Conservation (phyloP, 1,140 invertebrate genomes). For the Drosophila rufa region DNA sequence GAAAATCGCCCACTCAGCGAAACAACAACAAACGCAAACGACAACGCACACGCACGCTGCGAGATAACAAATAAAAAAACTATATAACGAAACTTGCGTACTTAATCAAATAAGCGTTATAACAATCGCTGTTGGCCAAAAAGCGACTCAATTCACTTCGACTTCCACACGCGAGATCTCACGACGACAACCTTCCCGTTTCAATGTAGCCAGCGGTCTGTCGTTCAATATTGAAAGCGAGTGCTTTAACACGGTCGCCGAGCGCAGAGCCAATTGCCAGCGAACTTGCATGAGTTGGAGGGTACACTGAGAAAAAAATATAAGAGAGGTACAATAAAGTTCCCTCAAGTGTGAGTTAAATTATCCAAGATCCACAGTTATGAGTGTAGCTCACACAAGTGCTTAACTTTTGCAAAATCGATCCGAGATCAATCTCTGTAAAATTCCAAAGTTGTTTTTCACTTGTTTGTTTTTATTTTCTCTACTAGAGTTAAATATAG, state of each 20-base stretch:
- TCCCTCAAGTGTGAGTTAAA: background rate
- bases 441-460: no score
- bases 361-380: no score
- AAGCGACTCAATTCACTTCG: slow-evolving; percentile 27
- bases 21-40: slow-evolving; percentile 36
- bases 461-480: no score
- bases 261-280: slow-evolving; percentile 5
- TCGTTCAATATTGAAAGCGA: slow-evolving; percentile 24
- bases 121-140: slow-evolving; percentile 58
- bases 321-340: background rate
- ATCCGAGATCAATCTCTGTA: no score
- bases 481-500: no score
- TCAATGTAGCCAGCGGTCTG: slow-evolving; percentile 53
- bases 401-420: no score
- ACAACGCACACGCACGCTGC: slow-evolving; percentile 29
- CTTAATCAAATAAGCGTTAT: slow-evolving; percentile 67
- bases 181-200: slow-evolving; percentile 54
- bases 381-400: no score
- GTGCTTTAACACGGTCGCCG: background rate
- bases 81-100: slow-evolving; percentile 53
- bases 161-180: slow-evolving; percentile 17
- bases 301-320: background rate
- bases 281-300: slow-evolving; percentile 21
- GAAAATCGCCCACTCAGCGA: slow-evolving; percentile 42
- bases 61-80: slow-evolving; percentile 44